A percentile compares a stretch with the other conserved stretches of the same genome.
Evolutionary conservation across 2,888 invertebrate species (phyloP).

Genomic region (Heteropelma amictum): DNA sequence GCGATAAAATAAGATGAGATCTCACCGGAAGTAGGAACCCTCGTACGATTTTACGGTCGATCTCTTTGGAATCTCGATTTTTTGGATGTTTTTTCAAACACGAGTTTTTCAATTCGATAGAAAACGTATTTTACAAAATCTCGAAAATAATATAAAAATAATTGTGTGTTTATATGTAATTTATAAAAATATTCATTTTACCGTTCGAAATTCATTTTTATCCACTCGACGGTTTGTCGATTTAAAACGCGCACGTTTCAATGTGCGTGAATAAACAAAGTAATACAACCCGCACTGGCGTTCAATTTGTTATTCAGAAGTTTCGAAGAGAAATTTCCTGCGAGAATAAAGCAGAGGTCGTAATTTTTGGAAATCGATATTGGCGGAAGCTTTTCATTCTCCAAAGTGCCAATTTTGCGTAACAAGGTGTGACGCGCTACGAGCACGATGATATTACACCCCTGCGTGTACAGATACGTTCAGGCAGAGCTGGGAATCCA

Average conservation of each 20-base stretch:
- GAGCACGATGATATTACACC: conserved; percentile 36
- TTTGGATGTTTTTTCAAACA: not conserved
- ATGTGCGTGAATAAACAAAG: not conserved
- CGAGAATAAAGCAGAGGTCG: conserved; percentile 46
- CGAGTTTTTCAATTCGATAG: not conserved
- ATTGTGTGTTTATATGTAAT: not conserved
- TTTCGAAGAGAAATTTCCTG: conserved; percentile 24
- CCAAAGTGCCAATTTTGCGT: conserved; percentile 15
- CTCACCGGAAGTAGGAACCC: too few species aligned
- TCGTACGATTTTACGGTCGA: too few species aligned
- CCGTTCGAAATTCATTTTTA: too few species aligned
- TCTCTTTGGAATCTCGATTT: too few species aligned
- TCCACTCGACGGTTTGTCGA: too few species aligned
- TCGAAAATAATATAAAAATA: not conserved
- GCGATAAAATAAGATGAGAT: too few species aligned
- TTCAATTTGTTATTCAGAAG: not conserved
- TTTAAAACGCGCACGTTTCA: too few species aligned
- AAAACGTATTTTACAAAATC: not conserved
- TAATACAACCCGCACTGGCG: not conserved
- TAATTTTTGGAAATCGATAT: conserved; percentile 47
- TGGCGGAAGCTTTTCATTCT: not conserved
- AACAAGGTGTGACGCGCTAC: conserved; percentile 45
- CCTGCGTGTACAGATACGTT: not conserved
- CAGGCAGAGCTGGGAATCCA: not conserved
- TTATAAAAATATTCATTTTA: too few species aligned